Evolutionary conservation across 1,140 invertebrate species (phyloP), one percentile per base, ranked within the genome.

Genomic region (Cepaea nemoralis): DNA sequence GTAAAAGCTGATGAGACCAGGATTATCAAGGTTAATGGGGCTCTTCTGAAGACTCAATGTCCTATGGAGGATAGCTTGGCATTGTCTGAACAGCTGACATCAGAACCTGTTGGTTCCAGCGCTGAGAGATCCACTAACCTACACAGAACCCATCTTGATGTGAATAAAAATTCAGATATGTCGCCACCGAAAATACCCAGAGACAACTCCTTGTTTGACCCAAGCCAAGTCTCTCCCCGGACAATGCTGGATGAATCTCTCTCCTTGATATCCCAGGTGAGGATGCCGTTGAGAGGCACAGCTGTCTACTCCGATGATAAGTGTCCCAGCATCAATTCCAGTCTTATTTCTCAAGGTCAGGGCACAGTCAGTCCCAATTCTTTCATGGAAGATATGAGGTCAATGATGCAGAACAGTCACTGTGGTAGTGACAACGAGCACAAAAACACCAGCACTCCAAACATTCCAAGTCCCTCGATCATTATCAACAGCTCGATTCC

Each of bases 401-500:
- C 45, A 19, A 84, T 81, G 19, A 67, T 69, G 73, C 45, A 83
- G 22, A 69, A 81, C 3, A 8, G 40, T 24, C 16, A 24, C 19
- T 27, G 37, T 24, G 45, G 35, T 16, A 14, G 45, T 40, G 10
- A n/a, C 0, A 37, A 55, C 14, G 37, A 48, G 33, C 27, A 40
- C 19, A 81, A 63, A 35, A 66, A 63, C 70, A 79, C 59, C 63
- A 79, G 77, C 77, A 79, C 31, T 33, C 78, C 35, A 63, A n/a
- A 0, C 16, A 59, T 77, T 19, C 84, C 81, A 33, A 87, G 87
- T 84, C 86, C 86, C 16, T 83, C 82, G 1, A n/a, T 82, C 16
- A 82, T 87, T 40, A 66, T 87, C 16, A 85, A 87, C 45, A 73
- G 83, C 45, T 87, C 86, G 12, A 85, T 87, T 45, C 85, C 86